Conservation (phyloP, 2,113 vertebrate species). For the Podocnemis expansa region DNA sequence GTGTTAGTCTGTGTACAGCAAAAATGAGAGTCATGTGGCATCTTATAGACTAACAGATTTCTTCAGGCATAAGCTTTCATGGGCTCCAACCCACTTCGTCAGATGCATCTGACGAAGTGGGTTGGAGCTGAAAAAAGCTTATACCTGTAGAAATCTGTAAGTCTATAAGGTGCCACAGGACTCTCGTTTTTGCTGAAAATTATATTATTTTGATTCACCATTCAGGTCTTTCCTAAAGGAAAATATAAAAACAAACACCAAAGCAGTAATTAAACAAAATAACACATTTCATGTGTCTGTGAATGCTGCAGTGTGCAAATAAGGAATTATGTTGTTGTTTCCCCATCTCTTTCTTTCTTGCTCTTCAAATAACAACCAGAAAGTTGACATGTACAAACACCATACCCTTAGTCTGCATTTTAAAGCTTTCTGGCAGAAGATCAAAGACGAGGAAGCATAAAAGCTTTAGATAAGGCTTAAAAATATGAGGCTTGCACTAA, state of each 20-base stretch:
- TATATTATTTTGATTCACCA: neutral
- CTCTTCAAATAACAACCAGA: slow-evolving; percentile 38
- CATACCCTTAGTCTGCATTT: slow-evolving; percentile 45
- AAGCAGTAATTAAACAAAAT: slow-evolving; percentile 33
- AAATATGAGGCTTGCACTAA: slow-evolving; percentile 62
- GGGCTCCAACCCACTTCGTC: no score
- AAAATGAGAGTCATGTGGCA: no score
- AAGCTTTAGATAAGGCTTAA: slow-evolving; percentile 72
- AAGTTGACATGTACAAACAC: slow-evolving; percentile 67
- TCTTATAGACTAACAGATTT: no score
- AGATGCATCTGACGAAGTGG: no score
- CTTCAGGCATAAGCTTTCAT: no score
- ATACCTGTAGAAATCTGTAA: no score
- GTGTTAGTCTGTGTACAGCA: no score
- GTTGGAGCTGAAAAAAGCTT: no score
- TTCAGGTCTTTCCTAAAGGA: neutral
- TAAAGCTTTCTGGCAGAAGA: slow-evolving; percentile 71
- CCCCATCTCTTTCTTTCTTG: slow-evolving; percentile 33
- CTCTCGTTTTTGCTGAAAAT: no score
- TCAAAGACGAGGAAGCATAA: slow-evolving; percentile 75
- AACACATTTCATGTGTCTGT: neutral
- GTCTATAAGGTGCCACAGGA: no score
- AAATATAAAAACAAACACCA: neutral
- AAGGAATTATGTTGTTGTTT: neutral
- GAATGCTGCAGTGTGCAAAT: neutral